Base-by-base conservation (phyloP, 2,113 vertebrate genomes). In the Sorex araneus region DNA sequence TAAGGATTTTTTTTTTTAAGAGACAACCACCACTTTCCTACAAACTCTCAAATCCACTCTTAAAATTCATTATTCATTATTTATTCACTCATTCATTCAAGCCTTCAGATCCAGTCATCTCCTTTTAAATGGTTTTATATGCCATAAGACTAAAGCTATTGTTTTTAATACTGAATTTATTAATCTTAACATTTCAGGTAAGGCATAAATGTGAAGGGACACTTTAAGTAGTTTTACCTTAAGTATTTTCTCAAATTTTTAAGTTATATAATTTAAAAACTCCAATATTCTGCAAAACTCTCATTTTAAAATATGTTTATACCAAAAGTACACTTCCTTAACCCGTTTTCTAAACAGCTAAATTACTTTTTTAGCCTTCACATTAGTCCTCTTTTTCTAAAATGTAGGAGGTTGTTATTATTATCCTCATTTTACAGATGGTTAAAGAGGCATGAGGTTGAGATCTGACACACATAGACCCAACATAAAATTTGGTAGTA, bases 371-470 rank as follows among this genome's bases (percentile, higher is more conserved):
- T 80, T 64, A 73, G 10, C 28, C 1, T 23, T 75, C 47, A 78
- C 43, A 86, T 76, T 63, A 87, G 91, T 77, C 28, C 9, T 50
- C 2, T 78, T 89, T 36, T 66, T 8, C 30, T 80, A 1, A 60
- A 27, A 79, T 76, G 45, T 76, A 76, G 71, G 80, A 84, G 21
- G 63, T 73, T 4, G 67, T 54, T 86, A 89, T 81, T 77, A 74
- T 92, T 88, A 89, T 66, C 50, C 47, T 83, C 21, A 45, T 89
- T 87, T 94, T 54, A 84, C 64, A 92, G 87, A 69, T 64, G 76
- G 60, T 43, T 19, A 6, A 82, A 79, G 25, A 79, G 16, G 4
- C 34, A 80, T 90, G 45, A 78, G 27, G 54, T 94, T 94, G 28
- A 89, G 50, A 54, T 11, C 40, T 89, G 73, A 94, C 36, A 67